These are phyloP conservation scores for Hyposoter didymator DNA, from an alignment of 2,888 invertebrate species.

Conservation along the genomic window DNA sequence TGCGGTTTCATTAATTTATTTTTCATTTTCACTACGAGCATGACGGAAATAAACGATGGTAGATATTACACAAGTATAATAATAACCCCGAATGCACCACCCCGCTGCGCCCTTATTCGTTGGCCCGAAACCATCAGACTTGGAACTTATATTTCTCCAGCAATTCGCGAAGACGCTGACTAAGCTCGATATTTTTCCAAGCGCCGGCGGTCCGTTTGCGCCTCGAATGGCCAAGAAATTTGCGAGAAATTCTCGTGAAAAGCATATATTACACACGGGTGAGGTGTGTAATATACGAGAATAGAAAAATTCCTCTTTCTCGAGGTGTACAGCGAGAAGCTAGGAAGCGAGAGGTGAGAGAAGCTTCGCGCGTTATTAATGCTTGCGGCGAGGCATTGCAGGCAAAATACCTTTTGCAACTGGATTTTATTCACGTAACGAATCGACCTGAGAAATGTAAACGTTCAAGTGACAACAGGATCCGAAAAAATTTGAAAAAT, in stretches of 20 bases:
- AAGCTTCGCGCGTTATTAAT: constrained; percentile 65
- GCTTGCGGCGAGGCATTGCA: constrained; percentile 66
- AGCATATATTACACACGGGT: constrained; percentile 54
- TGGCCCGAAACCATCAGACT: constrained; percentile 24
- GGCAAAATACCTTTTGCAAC: constrained; percentile 44
- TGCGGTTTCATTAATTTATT: constrained; percentile 9
- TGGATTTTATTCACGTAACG: constrained; percentile 48
- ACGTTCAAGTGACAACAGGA: constrained; percentile 10
- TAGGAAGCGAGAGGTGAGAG: constrained; percentile 54
- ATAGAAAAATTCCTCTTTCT: constrained; percentile 53
- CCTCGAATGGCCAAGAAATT: constrained; percentile 53
- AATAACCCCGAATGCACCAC: constrained; percentile 20
- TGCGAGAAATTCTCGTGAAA: constrained; percentile 53
- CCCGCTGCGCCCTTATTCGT: constrained; percentile 4
- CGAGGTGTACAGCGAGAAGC: constrained; percentile 52
- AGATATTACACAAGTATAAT: constrained; percentile 15
- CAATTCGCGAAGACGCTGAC: constrained; percentile 61
- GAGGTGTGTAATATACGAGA: constrained; percentile 57
- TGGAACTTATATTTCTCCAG: constrained; percentile 33
- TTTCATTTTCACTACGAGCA: background rate
- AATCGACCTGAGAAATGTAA: constrained; percentile 71
- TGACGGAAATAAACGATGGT: constrained; percentile 12
- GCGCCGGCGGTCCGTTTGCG: constrained; percentile 61
- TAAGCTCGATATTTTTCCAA: constrained; percentile 61
- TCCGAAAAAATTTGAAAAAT: constrained; percentile 74